Evolutionary conservation across 2,113 vertebrate species (phyloP).

Genomic region (Pachypanchax playfairii): DNA sequence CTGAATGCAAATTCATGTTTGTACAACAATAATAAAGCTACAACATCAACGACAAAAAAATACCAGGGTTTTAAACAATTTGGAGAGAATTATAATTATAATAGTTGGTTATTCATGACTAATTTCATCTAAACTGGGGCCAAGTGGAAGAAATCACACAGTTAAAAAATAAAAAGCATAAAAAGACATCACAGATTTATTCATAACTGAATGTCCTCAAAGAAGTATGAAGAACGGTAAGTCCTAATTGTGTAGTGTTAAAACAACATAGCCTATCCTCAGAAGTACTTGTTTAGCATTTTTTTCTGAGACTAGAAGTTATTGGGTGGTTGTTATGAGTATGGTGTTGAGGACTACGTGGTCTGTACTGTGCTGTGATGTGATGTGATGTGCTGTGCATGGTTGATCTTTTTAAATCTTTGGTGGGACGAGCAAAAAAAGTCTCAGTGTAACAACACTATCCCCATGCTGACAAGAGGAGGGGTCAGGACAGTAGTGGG

Average conservation of each 20-base stretch:
- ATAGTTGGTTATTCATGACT: slow-evolving; percentile 25
- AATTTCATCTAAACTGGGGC: slow-evolving; percentile 30
- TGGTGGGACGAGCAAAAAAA: slow-evolving; percentile 74
- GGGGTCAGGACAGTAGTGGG: slow-evolving; percentile 59
- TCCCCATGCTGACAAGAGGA: slow-evolving; percentile 32
- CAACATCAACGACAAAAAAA: slow-evolving; percentile 51
- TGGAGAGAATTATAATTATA: slow-evolving; percentile 29
- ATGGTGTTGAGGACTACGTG: slow-evolving; percentile 41
- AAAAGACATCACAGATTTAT: slow-evolving; percentile 23
- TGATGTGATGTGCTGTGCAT: slow-evolving; percentile 46
- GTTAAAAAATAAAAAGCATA: slow-evolving; percentile 12
- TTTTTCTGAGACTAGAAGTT: slow-evolving; percentile 49
- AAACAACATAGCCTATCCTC: slow-evolving; percentile 22
- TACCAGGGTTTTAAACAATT: slow-evolving; percentile 49
- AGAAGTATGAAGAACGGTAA: slow-evolving; percentile 23
- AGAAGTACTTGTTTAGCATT: slow-evolving; percentile 50
- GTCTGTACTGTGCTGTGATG: slow-evolving; percentile 46
- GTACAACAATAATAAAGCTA: slow-evolving; percentile 68
- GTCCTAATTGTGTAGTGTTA: slow-evolving; percentile 28
- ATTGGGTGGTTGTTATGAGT: slow-evolving; percentile 56
- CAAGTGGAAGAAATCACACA: slow-evolving; percentile 14
- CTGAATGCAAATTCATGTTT: slow-evolving; percentile 49
- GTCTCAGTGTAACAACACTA: slow-evolving; percentile 35
- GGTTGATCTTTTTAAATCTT: slow-evolving; percentile 67
- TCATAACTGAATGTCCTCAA: slow-evolving; percentile 28